Evolutionary conservation across 2,797 vertebrate genomes (phyloP).

Genomic region (Falco peregrinus): DNA sequence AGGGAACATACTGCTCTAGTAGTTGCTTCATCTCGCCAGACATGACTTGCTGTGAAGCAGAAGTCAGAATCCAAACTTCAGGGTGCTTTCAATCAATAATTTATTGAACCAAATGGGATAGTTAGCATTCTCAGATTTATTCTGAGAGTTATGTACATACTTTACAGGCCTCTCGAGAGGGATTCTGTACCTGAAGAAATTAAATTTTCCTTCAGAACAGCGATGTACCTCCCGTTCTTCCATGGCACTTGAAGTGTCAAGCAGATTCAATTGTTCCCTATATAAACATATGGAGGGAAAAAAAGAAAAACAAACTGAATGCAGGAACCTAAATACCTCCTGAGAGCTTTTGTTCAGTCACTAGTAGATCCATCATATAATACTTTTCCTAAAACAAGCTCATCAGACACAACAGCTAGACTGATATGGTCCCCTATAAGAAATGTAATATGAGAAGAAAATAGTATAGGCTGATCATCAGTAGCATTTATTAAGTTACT

Average conservation of each 20-base stretch:
- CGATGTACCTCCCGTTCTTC: not conserved
- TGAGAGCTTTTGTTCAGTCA: not conserved
- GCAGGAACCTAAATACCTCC: not conserved
- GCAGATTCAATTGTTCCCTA: not conserved
- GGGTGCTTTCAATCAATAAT: not conserved
- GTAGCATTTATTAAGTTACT: not conserved
- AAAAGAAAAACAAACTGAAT: not conserved
- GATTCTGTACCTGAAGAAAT: not conserved
- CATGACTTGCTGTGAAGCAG: not conserved
- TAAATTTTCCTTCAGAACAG: not conserved
- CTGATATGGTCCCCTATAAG: not conserved
- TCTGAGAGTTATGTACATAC: not conserved
- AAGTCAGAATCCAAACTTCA: not conserved
- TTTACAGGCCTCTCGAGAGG: not conserved
- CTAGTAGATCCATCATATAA: not conserved
- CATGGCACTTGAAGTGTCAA: not conserved
- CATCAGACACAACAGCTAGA: not conserved
- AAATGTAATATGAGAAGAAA: not conserved
- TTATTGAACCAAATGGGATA: not conserved
- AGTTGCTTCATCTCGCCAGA: not conserved
- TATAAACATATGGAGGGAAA: not conserved
- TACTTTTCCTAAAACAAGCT: not conserved
- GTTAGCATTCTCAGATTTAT: not conserved
- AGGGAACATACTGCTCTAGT: not conserved
- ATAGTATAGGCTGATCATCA: not conserved